A percentile compares a stretch with the other conserved stretches of the same genome.
phyloP scores from a whole-genome alignment of 2,113 vertebrate genomes.

The Gymnobelideus leadbeateri region DNA sequence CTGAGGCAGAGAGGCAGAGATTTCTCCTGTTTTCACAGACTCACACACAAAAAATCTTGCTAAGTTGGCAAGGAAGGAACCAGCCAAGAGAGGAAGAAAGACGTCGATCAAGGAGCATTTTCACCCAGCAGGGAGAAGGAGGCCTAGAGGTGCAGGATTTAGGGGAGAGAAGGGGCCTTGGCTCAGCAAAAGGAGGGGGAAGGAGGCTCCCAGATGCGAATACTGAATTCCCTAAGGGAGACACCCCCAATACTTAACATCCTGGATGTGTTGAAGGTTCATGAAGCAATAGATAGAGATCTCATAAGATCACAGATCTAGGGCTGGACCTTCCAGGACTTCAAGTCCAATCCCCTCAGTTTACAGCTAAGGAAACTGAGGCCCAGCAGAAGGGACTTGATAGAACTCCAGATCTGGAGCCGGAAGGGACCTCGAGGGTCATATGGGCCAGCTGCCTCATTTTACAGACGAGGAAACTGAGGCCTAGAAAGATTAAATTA shows the following conservation, averaged over 20 bases:
- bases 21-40: constrained; percentile 66
- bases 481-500: neutral
- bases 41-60: constrained; percentile 37
- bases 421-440: too few species aligned
- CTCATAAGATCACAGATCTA: neutral
- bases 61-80: constrained; percentile 60
- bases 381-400: too few species aligned
- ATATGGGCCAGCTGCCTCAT: neutral
- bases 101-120: neutral
- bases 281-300: constrained; percentile 13
- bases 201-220: neutral
- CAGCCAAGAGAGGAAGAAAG: constrained; percentile 6
- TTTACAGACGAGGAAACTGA: neutral
- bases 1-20: constrained; percentile 71
- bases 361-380: neutral
- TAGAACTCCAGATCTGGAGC: too few species aligned
- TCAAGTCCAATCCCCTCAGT: neutral
- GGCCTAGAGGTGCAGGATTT: neutral
- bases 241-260: neutral
- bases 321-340: neutral
- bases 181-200: neutral
- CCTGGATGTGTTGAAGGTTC: neutral
- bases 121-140: neutral
- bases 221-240: neutral
- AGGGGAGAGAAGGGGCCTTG: neutral